A percentile compares a stretch with the other conserved stretches of the same genome.
Conservation (phyloP, 2,113 vertebrate species). For the Oncorhynchus kisutch region DNA sequence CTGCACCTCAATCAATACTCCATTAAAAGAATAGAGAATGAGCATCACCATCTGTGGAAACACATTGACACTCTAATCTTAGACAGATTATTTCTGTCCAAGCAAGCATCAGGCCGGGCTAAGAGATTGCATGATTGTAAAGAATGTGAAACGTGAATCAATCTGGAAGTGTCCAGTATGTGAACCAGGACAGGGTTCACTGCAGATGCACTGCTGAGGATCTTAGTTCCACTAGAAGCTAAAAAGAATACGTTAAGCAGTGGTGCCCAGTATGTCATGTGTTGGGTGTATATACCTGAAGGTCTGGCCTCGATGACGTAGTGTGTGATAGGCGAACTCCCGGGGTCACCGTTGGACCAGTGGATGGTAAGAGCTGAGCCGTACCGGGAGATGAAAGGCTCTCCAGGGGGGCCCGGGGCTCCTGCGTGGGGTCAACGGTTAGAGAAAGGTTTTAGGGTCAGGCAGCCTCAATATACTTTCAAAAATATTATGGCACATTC, state of each 20-base stretch:
- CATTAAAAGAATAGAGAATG: conserved; percentile 45
- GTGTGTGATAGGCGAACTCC: conserved; percentile 89
- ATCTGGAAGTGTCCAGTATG: too few relatives aligned
- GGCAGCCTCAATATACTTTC: too few relatives aligned
- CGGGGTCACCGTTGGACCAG: conserved; percentile 91
- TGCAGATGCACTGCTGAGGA: too few relatives aligned
- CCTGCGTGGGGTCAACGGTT: conserved; percentile 70
- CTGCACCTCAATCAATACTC: conserved; percentile 52
- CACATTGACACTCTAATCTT: conserved; percentile 24
- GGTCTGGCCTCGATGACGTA: conserved; percentile 95
- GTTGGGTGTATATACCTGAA: conserved; percentile 77
- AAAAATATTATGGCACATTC: too few relatives aligned
- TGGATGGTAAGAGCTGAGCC: conserved; percentile 92
- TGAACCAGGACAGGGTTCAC: too few relatives aligned
- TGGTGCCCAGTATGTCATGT: not conserved
- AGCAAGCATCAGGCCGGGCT: not conserved
- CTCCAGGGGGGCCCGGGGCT: conserved; percentile 89
- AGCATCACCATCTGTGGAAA: conserved; percentile 47
- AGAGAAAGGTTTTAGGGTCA: not conserved
- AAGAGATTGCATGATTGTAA: not conserved
- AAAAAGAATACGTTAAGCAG: not conserved
- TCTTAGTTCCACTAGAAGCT: too few relatives aligned
- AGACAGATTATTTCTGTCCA: conserved; percentile 8
- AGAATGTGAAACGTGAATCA: too few relatives aligned
- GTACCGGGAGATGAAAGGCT: conserved; percentile 91